These are phyloP conservation scores for Eremobia ochroleuca DNA, from an alignment of 2,888 invertebrate species.

Conservation along the genomic window DNA sequence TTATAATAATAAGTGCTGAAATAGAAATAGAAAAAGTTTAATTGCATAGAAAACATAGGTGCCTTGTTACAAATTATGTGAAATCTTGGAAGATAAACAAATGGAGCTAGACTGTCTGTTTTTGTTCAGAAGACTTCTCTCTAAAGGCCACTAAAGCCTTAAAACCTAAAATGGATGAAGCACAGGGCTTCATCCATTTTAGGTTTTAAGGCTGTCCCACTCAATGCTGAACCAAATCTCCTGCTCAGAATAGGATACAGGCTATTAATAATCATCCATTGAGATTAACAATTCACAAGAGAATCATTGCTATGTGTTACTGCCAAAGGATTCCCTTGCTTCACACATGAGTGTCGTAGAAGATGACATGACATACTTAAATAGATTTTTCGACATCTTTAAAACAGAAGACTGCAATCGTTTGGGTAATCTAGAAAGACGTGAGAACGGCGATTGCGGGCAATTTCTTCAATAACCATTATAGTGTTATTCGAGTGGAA, in stretches of 20 bases:
- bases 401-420: neutral
- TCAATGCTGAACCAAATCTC: neutral
- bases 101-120: too few relatives aligned
- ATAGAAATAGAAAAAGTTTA: neutral
- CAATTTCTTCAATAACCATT: too few relatives aligned
- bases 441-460: too few relatives aligned
- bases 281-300: neutral
- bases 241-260: constrained; percentile 6
- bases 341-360: neutral
- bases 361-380: too few relatives aligned
- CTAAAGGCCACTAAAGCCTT: neutral
- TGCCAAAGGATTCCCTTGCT: neutral
- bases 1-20: neutral
- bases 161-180: neutral
- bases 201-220: too few relatives aligned
- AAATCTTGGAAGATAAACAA: neutral
- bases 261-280: neutral
- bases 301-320: neutral
- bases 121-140: neutral
- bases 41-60: neutral
- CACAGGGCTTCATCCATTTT: too few relatives aligned
- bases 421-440: neutral
- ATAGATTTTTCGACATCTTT: neutral
- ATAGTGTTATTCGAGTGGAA: neutral
- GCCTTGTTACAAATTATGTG: neutral